Conservation (phyloP, 2,888 invertebrate genomes). For the Tetragonula carbonaria region DNA sequence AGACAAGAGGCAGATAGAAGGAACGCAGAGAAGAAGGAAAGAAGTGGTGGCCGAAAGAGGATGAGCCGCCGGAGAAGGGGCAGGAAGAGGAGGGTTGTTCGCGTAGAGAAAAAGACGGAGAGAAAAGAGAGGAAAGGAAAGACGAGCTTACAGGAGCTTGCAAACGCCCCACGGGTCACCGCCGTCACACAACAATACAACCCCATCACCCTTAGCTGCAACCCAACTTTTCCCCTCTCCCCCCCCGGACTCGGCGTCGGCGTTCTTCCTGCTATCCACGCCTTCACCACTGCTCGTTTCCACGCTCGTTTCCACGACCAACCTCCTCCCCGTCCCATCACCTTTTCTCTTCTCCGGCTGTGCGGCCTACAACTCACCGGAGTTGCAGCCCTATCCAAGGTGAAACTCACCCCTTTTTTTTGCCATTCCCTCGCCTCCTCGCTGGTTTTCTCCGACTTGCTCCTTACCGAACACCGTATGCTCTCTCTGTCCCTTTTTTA, state of each 20-base stretch:
- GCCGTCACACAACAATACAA: conserved; percentile 79
- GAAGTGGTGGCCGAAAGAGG: conserved; percentile 16
- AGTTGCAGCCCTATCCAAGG: conserved; percentile 60
- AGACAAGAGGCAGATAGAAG: conserved; percentile 45
- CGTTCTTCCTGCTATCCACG: conserved; percentile 51
- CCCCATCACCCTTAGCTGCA: conserved; percentile 66
- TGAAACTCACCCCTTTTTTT: conserved; percentile 58
- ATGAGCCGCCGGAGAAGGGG: conserved; percentile 2
- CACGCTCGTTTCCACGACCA: conserved; percentile 66
- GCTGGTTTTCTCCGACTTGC: conserved; percentile 44
- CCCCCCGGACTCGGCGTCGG: conserved; percentile 1
- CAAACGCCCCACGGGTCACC: conserved; percentile 78
- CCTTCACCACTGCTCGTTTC: conserved; percentile 69
- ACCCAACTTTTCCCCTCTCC: conserved; percentile 24
- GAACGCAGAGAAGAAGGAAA: conserved; percentile 35
- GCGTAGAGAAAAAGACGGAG: conserved; percentile 33
- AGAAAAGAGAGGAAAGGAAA: conserved; percentile 47
- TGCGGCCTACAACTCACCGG: conserved; percentile 64
- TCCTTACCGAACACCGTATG: conserved; percentile 40
- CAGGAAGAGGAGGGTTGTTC: not conserved
- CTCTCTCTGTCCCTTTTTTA: conserved; percentile 30
- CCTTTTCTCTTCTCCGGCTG: conserved; percentile 65
- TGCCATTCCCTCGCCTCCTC: not conserved
- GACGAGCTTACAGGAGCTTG: conserved; percentile 72
- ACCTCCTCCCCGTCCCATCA: conserved; percentile 54